Evolutionary conservation across 2,797 vertebrate species (phyloP).

Genomic region (Pteropus rufus): DNA sequence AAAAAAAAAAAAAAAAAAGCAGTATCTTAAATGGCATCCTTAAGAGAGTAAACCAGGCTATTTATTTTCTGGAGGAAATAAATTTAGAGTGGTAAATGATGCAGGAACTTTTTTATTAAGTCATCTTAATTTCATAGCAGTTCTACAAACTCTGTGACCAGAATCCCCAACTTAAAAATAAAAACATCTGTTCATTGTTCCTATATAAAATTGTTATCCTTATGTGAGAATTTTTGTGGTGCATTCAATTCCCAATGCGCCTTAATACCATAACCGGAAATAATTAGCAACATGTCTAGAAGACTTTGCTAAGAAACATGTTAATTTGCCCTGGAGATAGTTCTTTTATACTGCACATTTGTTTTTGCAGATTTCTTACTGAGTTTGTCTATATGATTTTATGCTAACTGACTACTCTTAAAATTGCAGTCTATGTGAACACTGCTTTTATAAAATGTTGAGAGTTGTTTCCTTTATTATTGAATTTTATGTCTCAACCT

Average conservation of each 20-base stretch:
- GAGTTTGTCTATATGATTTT: background rate
- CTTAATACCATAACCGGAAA: conserved; percentile 9
- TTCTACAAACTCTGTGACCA: conserved; percentile 20
- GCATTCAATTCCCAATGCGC: background rate
- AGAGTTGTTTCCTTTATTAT: background rate
- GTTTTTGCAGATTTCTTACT: conserved; percentile 25
- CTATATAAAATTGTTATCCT: conserved; percentile 17
- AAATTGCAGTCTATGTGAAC: background rate
- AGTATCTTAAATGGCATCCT: conserved; percentile 58
- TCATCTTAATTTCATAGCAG: conserved; percentile 40
- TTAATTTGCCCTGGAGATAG: conserved; percentile 37
- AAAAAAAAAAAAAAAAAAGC: background rate
- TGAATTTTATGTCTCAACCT: background rate
- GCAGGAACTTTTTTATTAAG: conserved; percentile 52
- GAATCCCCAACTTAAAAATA: conserved; percentile 43
- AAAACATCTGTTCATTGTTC: conserved; percentile 51
- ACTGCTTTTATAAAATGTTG: background rate
- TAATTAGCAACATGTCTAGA: conserved; percentile 50
- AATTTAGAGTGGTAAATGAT: conserved; percentile 47
- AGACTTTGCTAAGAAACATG: conserved; percentile 42
- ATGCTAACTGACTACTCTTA: background rate
- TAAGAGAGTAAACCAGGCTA: conserved; percentile 46
- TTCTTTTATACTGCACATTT: conserved; percentile 36
- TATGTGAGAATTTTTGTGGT: background rate
- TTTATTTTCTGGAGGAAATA: conserved; percentile 58